Evolutionary conservation across 2,797 vertebrate genomes (phyloP).

Genomic region (Mareca penelope): DNA sequence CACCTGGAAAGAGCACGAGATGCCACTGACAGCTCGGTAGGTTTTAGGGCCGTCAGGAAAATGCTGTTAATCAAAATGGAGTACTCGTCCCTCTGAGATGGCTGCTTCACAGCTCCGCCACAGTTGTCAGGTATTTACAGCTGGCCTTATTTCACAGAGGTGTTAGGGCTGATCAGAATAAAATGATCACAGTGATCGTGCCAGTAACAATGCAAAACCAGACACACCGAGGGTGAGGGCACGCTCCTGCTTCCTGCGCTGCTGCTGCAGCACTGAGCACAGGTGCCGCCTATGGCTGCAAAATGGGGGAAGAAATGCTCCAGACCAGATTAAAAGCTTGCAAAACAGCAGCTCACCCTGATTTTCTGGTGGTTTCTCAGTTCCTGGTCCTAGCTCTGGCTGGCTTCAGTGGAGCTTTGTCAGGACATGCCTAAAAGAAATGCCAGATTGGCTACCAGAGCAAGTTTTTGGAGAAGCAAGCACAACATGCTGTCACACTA

Average conservation of each 20-base stretch:
- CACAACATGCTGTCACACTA: background rate
- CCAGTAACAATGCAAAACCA: background rate
- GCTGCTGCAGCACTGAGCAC: background rate
- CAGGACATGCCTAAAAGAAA: background rate
- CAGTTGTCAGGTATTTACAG: background rate
- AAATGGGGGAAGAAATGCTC: background rate
- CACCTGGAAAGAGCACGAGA: constrained; percentile 51
- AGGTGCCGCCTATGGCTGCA: accelerated
- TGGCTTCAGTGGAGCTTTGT: background rate
- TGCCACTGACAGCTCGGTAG: background rate
- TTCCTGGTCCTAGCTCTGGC: background rate
- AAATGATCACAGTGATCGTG: background rate
- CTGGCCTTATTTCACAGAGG: background rate
- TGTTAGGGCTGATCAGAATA: background rate
- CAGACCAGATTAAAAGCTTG: background rate
- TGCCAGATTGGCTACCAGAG: background rate
- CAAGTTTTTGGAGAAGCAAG: background rate
- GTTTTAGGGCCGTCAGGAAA: constrained; percentile 44
- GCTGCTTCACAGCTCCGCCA: background rate
- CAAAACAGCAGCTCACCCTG: background rate
- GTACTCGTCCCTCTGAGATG: background rate
- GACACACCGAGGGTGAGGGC: background rate
- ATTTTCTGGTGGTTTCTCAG: background rate
- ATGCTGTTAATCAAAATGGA: background rate
- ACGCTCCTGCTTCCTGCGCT: accelerated